Conservation (phyloP, 1,140 invertebrate genomes). For the Microplitis demolitor region DNA sequence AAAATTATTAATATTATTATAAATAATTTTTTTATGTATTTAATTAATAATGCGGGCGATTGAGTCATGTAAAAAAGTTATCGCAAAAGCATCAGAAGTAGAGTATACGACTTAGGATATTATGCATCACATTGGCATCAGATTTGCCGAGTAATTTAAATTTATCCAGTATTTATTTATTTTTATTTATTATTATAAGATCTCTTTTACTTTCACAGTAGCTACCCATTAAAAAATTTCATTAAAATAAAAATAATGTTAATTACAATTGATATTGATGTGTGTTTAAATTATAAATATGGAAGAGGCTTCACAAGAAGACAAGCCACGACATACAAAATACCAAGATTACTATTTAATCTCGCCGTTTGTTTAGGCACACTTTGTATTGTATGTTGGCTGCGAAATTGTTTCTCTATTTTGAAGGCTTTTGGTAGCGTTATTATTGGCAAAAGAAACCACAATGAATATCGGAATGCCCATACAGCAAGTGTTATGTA, state of each 20-base stretch:
- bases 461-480: slow-evolving; percentile 80
- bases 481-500: slow-evolving; percentile 88
- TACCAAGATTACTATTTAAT: slow-evolving; percentile 88
- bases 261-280: slow-evolving; percentile 6
- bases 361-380: slow-evolving; percentile 88
- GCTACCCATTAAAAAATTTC: no score
- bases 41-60: neutral
- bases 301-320: slow-evolving; percentile 55
- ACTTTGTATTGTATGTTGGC: slow-evolving; percentile 74
- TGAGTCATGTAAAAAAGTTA: neutral
- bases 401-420: slow-evolving; percentile 87
- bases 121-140: neutral
- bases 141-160: neutral
- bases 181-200: neutral
- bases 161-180: neutral
- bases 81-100: neutral
- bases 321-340: slow-evolving; percentile 84
- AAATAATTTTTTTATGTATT: neutral
- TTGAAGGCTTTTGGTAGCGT: slow-evolving; percentile 87
- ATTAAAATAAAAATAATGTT: neutral
- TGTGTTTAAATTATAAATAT: slow-evolving; percentile 42
- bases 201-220: neutral
- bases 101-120: neutral
- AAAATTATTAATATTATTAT: neutral
- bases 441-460: slow-evolving; percentile 86